Percentiles rank a stretch among this genome's conserved stretches.
These are phyloP conservation scores for Sminthurides bifidus DNA, from an alignment of 1,140 invertebrate species.

Conservation along the genomic window DNA sequence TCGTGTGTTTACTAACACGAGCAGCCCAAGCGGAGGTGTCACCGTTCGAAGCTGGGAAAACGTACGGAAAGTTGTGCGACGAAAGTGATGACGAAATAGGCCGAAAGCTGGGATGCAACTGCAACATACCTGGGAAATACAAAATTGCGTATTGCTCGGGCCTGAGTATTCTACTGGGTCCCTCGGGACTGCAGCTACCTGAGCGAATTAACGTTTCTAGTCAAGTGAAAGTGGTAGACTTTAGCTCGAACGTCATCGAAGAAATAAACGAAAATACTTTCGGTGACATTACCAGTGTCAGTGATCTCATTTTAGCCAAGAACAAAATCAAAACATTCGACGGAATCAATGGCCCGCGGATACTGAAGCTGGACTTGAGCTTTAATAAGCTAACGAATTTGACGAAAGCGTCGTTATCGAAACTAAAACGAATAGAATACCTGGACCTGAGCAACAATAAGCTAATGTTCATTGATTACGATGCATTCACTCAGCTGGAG, in stretches of 20 bases:
- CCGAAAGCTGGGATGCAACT: conserved; percentile 21
- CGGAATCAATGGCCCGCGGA: conserved; percentile 9
- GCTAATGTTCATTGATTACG: conserved; percentile 18
- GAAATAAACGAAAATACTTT: conserved; percentile 16
- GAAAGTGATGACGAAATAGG: conserved; percentile 24
- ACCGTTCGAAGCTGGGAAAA: background rate
- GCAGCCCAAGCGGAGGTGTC: background rate
- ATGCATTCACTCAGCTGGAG: conserved; percentile 14
- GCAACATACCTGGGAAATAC: background rate
- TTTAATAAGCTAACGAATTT: conserved; percentile 17
- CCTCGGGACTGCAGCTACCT: conserved; percentile 9
- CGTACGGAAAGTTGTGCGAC: conserved; percentile 18
- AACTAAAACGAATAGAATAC: background rate
- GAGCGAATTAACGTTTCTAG: conserved; percentile 21
- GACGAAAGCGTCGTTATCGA: conserved; percentile 3
- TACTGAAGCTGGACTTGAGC: conserved; percentile 23
- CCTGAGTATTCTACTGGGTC: conserved; percentile 8
- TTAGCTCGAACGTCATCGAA: conserved; percentile 14
- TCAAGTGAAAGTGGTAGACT: conserved; percentile 15
- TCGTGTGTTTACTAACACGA: background rate
- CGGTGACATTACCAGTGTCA: conserved; percentile 9
- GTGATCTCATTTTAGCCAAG: conserved; percentile 9
- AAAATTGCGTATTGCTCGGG: conserved; percentile 14
- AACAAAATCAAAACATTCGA: conserved; percentile 17
- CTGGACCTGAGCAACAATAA: conserved; percentile 26